A percentile compares a stretch with the other conserved stretches of the same genome.
These are phyloP conservation scores for Centrocercus urophasianus DNA, from an alignment of 2,113 vertebrate species.

Conservation along the genomic window DNA sequence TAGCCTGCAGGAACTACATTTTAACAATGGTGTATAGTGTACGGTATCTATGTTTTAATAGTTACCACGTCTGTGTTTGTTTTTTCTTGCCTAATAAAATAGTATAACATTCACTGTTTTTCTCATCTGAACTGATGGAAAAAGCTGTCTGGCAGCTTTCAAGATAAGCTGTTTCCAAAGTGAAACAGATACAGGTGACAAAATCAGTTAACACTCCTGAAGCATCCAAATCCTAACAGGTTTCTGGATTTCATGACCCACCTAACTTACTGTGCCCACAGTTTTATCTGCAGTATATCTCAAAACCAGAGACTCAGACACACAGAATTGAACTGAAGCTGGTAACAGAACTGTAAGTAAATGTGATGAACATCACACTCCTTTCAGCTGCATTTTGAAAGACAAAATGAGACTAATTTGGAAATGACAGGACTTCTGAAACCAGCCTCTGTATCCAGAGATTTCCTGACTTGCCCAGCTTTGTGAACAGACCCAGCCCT, in stretches of 20 bases:
- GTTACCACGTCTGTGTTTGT: background rate
- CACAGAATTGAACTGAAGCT: background rate
- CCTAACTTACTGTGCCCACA: background rate
- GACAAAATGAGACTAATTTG: background rate
- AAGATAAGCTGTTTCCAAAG: background rate
- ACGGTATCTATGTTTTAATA: background rate
- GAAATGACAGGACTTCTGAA: background rate
- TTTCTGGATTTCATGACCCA: background rate
- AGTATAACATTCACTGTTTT: background rate
- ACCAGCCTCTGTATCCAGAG: background rate
- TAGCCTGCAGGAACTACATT: background rate
- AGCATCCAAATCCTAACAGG: background rate
- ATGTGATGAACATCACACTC: fast-evolving
- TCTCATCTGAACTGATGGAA: background rate
- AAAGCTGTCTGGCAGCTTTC: background rate
- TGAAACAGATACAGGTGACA: background rate
- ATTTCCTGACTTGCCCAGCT: background rate
- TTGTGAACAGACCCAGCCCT: background rate
- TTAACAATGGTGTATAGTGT: too few species aligned
- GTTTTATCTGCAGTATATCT: background rate
- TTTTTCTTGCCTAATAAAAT: background rate
- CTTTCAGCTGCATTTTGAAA: background rate
- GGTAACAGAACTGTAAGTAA: background rate
- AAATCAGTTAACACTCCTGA: background rate
- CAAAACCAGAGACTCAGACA: background rate